These are phyloP conservation scores for Conger conger DNA, from an alignment of 2,113 vertebrate species.

Conservation along the genomic window DNA sequence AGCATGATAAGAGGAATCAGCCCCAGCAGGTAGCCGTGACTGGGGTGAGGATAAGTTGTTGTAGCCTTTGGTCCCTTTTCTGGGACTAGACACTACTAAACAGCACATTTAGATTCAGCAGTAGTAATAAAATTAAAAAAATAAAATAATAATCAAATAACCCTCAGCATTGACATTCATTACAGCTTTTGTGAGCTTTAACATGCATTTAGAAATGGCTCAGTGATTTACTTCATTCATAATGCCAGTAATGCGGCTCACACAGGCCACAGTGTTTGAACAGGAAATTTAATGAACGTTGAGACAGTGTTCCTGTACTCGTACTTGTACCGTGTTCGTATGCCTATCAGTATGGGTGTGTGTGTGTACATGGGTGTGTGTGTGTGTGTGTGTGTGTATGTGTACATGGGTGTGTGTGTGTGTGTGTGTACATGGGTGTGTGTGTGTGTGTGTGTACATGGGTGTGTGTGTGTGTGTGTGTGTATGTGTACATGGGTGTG, in stretches of 20 bases:
- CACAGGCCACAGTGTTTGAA: background rate
- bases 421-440: constrained; percentile 1
- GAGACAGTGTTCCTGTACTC: background rate
- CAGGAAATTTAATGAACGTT: background rate
- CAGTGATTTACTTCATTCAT: background rate
- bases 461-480: background rate
- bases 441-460: background rate
- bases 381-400: constrained; percentile 6
- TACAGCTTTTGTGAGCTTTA: background rate
- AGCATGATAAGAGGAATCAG: too few relatives aligned
- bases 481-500: background rate
- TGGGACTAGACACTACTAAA: background rate
- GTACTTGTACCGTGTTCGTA: background rate
- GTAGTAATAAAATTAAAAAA: too few relatives aligned
- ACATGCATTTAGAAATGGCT: background rate
- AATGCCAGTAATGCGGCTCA: background rate
- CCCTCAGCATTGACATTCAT: background rate
- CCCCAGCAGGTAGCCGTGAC: too few relatives aligned
- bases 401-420: constrained; percentile 7
- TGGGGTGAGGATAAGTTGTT: too few relatives aligned
- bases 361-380: background rate
- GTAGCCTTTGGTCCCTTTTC: too few relatives aligned
- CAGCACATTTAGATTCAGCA: background rate
- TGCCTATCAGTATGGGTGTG: background rate
- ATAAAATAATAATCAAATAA: too few relatives aligned